Evolutionary conservation across 92 coral and sea anemone genomes (phyloP).

Genomic region (Phenganax stokvisi): DNA sequence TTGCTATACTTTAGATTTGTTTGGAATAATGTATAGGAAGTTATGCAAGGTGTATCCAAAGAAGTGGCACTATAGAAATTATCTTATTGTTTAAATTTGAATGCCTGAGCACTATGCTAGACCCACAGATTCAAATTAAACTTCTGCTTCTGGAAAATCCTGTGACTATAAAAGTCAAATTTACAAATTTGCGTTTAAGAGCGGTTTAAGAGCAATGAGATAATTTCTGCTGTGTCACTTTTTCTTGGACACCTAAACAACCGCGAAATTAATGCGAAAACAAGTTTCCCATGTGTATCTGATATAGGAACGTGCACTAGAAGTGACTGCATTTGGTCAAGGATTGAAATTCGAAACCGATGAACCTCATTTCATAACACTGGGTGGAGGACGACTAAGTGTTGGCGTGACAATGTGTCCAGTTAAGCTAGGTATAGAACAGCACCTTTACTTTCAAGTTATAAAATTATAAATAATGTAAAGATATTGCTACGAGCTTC

Average conservation of each 20-base stretch:
- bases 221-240: background rate
- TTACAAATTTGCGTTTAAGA: background rate
- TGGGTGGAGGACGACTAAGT: constrained; percentile 95
- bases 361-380: constrained; percentile 92
- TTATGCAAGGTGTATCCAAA: no score
- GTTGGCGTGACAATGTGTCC: constrained; percentile 96
- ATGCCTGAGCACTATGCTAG: no score
- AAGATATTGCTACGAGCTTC: background rate
- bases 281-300: background rate
- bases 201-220: background rate
- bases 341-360: constrained; percentile 96
- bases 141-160: no score
- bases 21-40: no score
- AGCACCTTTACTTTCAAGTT: background rate
- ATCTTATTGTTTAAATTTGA: no score
- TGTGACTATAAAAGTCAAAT: background rate
- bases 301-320: constrained; percentile 80
- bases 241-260: no score
- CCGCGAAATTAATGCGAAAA: no score
- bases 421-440: constrained; percentile 70
- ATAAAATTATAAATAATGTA: background rate
- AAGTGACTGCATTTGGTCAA: constrained; percentile 93
- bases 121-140: no score
- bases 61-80: no score
- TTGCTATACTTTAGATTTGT: no score